Evolutionary conservation across 2,797 vertebrate species (phyloP).

Genomic region (Ceryle rudis): DNA sequence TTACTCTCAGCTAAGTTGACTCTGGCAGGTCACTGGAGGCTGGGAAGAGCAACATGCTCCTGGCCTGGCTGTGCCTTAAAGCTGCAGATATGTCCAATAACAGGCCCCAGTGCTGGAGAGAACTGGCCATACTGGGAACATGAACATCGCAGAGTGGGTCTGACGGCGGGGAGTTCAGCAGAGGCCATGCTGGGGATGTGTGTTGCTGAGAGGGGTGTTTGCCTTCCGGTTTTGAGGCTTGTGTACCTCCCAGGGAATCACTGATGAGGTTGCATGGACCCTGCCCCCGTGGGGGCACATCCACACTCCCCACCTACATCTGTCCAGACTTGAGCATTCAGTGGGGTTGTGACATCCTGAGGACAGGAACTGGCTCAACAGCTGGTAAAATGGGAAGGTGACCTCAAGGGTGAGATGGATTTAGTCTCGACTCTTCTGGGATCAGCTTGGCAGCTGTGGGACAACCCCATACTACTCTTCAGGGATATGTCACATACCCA

Average conservation of each 20-base stretch:
- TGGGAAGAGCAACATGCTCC: conserved; percentile 23
- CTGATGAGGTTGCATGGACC: not conserved
- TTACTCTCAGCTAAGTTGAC: conserved; percentile 49
- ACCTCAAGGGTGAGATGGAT: not conserved
- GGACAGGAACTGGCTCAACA: not conserved
- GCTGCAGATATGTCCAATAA: not conserved
- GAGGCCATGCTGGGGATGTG: not conserved
- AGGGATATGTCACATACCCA: not conserved
- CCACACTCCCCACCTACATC: not conserved
- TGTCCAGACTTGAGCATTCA: not conserved
- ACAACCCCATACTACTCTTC: not conserved
- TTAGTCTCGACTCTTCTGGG: not conserved
- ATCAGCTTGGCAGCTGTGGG: not conserved
- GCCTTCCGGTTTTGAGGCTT: not conserved
- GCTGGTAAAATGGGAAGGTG: not conserved
- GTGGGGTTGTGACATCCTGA: not conserved
- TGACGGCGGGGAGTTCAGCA: fast-evolving
- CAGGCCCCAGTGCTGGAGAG: fast-evolving
- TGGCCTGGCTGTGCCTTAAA: not conserved
- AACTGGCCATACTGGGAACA: not conserved
- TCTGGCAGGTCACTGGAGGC: conserved; percentile 40
- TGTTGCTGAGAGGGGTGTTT: not conserved
- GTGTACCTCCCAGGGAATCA: not conserved
- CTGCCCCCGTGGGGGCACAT: not conserved
- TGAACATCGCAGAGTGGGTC: fast-evolving